Evolutionary conservation across 2,888 invertebrate genomes (phyloP).

Genomic region (Augiades crinisus): DNA sequence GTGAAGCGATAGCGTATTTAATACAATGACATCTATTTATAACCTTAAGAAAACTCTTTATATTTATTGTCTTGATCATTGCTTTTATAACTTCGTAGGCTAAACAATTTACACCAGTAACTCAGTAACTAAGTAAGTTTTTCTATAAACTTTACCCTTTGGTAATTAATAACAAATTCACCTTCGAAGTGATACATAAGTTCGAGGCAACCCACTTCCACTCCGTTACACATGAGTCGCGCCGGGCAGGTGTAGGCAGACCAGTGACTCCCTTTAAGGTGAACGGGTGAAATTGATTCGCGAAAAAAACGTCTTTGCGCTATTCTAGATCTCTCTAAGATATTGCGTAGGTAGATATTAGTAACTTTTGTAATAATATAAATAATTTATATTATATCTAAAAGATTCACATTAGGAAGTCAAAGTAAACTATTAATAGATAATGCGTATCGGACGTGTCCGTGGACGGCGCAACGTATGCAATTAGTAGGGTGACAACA

Average conservation of each 20-base stretch:
- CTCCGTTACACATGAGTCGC: neutral
- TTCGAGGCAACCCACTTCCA: slow-evolving; percentile 22
- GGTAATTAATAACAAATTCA: neutral
- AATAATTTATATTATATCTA: no score
- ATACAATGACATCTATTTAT: no score
- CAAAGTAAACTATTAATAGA: neutral
- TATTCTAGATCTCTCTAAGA: no score
- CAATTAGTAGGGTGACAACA: neutral
- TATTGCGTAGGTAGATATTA: no score
- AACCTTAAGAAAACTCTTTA: no score
- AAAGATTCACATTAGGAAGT: no score
- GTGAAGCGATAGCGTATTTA: neutral
- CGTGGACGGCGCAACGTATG: neutral
- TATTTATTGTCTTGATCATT: no score
- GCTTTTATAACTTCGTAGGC: no score
- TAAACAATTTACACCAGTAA: no score
- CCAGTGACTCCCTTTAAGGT: slow-evolving; percentile 6
- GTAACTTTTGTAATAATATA: no score
- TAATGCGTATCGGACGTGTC: neutral
- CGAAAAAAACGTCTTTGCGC: no score
- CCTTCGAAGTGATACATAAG: slow-evolving; percentile 15
- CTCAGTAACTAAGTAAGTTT: slow-evolving; percentile 6
- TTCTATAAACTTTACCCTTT: neutral
- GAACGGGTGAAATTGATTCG: slow-evolving; percentile 14
- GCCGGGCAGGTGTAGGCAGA: slow-evolving; percentile 3